Conservation (phyloP, 2,888 invertebrate species). For the Eilema griseolum region DNA sequence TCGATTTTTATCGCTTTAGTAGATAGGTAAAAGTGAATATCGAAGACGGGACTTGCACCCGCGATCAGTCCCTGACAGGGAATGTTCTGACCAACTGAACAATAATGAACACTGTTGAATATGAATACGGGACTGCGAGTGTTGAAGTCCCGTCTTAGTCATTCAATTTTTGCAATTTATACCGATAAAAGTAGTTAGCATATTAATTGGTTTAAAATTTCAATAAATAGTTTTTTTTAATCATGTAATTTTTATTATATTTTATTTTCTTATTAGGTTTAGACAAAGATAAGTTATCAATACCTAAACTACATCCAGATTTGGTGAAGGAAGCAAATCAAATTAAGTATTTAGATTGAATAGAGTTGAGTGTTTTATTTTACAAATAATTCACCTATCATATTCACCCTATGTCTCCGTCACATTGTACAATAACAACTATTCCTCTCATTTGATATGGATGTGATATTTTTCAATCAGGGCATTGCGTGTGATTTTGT, state of each 20-base stretch:
- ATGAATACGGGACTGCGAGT: no score
- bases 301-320: conserved; percentile 78
- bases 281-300: conserved; percentile 71
- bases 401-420: conserved; percentile 59
- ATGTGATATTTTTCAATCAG: conserved; percentile 30
- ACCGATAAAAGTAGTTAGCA: no score
- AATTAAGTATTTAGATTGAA: conserved; percentile 83
- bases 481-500: conserved; percentile 51
- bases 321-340: conserved; percentile 77
- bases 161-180: no score
- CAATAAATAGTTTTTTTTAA: not conserved
- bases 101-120: no score
- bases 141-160: no score
- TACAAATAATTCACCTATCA: conserved; percentile 47
- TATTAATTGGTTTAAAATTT: not conserved
- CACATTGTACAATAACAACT: conserved; percentile 52
- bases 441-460: conserved; percentile 38
- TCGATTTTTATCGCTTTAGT: not conserved
- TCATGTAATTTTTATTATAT: conserved; percentile 35
- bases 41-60: no score
- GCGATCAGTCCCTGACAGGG: no score
- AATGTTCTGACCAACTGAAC: no score
- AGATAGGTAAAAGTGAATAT: no score
- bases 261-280: conserved; percentile 74
- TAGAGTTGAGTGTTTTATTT: conserved; percentile 74